phyloP scores from a whole-genome alignment of 2,888 invertebrate species.

The Choristoneura rosaceana region DNA sequence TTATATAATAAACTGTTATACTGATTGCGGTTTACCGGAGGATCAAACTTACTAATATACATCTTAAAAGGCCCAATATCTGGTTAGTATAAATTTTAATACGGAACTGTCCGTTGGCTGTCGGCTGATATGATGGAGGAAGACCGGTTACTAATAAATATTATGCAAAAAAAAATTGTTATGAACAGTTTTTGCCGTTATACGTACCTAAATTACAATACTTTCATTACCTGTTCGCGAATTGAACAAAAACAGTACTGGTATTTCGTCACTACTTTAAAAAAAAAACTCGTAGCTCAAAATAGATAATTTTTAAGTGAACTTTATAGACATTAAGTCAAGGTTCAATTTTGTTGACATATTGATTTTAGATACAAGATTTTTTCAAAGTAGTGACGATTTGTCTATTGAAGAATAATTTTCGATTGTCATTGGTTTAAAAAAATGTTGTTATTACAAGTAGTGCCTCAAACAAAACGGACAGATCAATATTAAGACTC shows the following conservation, averaged over 20 bases:
- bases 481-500: background rate
- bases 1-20: background rate
- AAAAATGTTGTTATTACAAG: too few relatives aligned
- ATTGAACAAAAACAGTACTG: too few relatives aligned
- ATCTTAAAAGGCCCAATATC: background rate
- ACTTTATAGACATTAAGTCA: too few relatives aligned
- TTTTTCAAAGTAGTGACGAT: too few relatives aligned
- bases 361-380: too few relatives aligned
- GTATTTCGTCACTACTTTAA: too few relatives aligned
- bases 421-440: background rate
- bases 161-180: background rate
- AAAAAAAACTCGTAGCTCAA: too few relatives aligned
- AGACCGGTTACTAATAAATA: background rate
- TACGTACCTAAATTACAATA: too few relatives aligned
- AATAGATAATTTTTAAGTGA: too few relatives aligned
- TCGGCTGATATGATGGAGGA: slow-evolving; percentile 2
- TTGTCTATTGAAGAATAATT: background rate
- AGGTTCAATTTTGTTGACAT: too few relatives aligned
- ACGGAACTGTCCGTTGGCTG: background rate
- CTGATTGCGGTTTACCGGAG: background rate
- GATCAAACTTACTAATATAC: background rate
- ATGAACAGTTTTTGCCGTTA: too few relatives aligned
- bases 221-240: too few relatives aligned
- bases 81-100: background rate
- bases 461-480: background rate